Evolutionary conservation across 2,113 vertebrate genomes (phyloP).

Genomic region (Mormoops blainvillei): DNA sequence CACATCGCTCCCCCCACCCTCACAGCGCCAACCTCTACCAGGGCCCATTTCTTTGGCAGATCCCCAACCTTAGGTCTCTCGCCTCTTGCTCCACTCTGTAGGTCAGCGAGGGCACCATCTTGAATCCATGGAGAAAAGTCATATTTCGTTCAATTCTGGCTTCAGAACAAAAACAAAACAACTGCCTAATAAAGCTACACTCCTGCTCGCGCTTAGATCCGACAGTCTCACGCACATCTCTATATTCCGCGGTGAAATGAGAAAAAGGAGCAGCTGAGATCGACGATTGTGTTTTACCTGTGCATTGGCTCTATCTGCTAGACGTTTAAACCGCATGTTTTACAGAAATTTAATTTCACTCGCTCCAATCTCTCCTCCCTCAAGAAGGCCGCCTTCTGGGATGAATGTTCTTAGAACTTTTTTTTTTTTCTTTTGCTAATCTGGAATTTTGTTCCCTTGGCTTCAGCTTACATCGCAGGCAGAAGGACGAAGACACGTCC

Average conservation of each 20-base stretch:
- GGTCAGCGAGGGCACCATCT: background rate
- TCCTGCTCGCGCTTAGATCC: background rate
- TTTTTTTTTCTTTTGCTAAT: background rate
- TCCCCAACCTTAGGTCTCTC: background rate
- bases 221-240: background rate
- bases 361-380: background rate
- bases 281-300: background rate
- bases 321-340: slow-evolving; percentile 2
- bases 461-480: background rate
- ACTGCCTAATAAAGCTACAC: background rate
- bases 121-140: background rate
- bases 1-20: background rate
- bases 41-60: background rate
- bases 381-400: slow-evolving; percentile 22
- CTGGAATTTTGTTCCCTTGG: slow-evolving; percentile 12
- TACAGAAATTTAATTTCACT: slow-evolving; percentile 49
- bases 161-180: background rate
- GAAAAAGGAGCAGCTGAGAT: background rate
- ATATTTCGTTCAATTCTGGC: background rate
- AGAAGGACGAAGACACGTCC: background rate
- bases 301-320: background rate
- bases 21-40: background rate
- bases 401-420: background rate
- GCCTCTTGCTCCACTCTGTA: background rate
- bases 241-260: background rate